These are phyloP conservation scores for Eupithecia exiguata DNA, from an alignment of 2,888 invertebrate genomes.

Conservation along the genomic window DNA sequence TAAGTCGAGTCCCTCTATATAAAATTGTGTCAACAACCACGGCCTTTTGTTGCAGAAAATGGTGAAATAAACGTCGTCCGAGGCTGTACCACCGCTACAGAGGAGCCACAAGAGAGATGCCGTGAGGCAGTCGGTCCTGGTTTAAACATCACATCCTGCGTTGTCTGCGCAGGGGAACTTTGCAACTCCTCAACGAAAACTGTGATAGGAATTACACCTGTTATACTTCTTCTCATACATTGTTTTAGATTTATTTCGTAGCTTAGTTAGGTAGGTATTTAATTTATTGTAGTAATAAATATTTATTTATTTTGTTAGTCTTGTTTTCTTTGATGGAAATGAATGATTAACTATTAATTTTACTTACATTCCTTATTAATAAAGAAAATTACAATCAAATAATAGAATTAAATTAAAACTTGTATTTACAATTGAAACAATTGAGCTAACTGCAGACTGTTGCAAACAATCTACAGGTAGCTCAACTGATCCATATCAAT, in stretches of 20 bases:
- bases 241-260: constrained; percentile 19
- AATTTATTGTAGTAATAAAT: background rate
- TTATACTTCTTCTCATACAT: constrained; percentile 31
- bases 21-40: background rate
- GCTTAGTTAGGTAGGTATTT: background rate
- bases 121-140: constrained; percentile 46
- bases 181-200: constrained; percentile 60
- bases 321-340: background rate
- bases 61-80: constrained; percentile 54
- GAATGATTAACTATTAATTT: too few relatives aligned
- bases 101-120: constrained; percentile 50
- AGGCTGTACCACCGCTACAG: constrained; percentile 58
- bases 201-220: constrained; percentile 25
- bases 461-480: too few relatives aligned
- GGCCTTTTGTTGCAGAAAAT: constrained; percentile 50
- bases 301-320: background rate
- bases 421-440: too few relatives aligned
- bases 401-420: too few relatives aligned
- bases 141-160: constrained; percentile 50
- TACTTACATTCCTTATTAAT: too few relatives aligned
- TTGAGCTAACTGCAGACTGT: too few relatives aligned
- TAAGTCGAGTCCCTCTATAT: background rate
- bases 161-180: constrained; percentile 56
- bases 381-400: too few relatives aligned
- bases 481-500: too few relatives aligned